phyloP scores from a whole-genome alignment of 2,888 invertebrate genomes.

The Cantharis lateralis region DNA sequence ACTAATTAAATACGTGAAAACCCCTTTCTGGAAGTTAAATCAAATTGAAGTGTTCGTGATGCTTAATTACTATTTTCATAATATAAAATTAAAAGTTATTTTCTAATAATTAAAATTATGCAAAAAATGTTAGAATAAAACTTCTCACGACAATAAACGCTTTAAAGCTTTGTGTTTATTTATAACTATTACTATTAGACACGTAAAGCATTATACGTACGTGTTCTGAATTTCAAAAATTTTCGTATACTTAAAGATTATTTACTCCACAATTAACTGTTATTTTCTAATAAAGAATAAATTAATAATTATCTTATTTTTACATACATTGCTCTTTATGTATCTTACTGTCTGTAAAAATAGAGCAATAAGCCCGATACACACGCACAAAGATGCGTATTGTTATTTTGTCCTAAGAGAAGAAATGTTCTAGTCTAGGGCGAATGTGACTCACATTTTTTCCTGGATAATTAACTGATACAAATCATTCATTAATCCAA shows the following conservation, averaged over 20 bases:
- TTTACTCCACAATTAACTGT: slow-evolving; percentile 20
- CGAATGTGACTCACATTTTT: too few relatives aligned
- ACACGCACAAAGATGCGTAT: background rate
- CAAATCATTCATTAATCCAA: too few relatives aligned
- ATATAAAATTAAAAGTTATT: background rate
- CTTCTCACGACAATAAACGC: background rate
- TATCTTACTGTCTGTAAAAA: background rate
- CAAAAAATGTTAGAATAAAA: background rate
- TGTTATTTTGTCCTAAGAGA: background rate
- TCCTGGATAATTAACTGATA: too few relatives aligned
- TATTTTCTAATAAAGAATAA: slow-evolving; percentile 2
- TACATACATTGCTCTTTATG: background rate
- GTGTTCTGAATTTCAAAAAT: background rate
- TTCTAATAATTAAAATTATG: background rate
- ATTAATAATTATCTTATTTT: background rate
- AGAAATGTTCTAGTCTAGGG: too few relatives aligned
- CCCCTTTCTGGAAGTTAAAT: background rate
- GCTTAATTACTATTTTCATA: background rate
- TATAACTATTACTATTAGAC: background rate
- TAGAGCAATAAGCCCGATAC: background rate
- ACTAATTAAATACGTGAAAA: background rate
- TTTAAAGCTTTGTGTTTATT: background rate
- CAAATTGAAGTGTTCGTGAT: too few relatives aligned
- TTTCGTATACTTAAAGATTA: slow-evolving; percentile 13
- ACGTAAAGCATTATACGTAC: background rate